Base-by-base conservation (phyloP, 2,888 invertebrate genomes). In the Clusia tigrina region DNA sequence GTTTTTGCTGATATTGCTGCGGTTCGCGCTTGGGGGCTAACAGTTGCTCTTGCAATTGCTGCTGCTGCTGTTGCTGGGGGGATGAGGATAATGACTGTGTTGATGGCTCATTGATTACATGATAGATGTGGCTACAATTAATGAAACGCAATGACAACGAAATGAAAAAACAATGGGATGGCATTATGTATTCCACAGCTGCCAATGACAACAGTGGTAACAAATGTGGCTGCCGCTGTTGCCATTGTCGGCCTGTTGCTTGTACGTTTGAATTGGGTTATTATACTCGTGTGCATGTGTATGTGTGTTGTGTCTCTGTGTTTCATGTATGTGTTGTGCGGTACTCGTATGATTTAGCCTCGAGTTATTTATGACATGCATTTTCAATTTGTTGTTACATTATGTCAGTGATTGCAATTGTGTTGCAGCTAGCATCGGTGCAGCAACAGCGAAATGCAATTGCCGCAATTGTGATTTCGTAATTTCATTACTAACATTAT, bases 291-390 rank as follows among this genome's bases (percentile, higher is more conserved):
- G 3, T 48, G 48, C 22, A 48, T 15, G 9, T 6, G 5, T 48
- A 48, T 3, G 5, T 48, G 22, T 48, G 48, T 12, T 32, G 32
- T 32, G 32, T 9, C 6, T 32, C 6, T 32, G 32, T 32, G 32
- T n/a, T n/a, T n/a, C n/a, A n/a, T 32, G 32, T 32, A 12, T 32
- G 32, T 32, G 32, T 32, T 32, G 12, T 32, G 32, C 32, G n/a
- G n/a, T n/a, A n/a, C n/a, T n/a, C n/a, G 12, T 20, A 48, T 23
- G 18, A 52, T 58, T 65, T 65, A 56, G 62, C 74, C 66, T 48
- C 58, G 55, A 74, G 78, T 68, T 64, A 69, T 70, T 72, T 74
- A 71, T 73, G 73, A 79, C 79, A 78, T 77, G 78, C 54, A 69
- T 68, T 71, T 69, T 66, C 69, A 70, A 69, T 70, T 60, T 69